Evolutionary conservation across 2,797 vertebrate genomes (phyloP), one percentile per base, ranked within the genome.

Genomic region (Gila robusta): DNA sequence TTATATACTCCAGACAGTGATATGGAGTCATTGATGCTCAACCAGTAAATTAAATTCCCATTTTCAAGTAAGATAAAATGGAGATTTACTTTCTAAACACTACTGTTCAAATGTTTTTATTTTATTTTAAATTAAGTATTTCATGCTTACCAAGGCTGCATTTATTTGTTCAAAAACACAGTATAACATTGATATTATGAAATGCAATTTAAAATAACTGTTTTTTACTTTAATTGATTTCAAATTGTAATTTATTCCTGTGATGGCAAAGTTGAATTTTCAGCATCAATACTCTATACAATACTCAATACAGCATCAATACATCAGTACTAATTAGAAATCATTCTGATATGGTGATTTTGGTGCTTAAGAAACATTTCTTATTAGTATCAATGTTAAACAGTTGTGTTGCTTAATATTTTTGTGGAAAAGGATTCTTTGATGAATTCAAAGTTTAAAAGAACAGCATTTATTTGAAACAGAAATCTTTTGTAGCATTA

Each of bases 1-100:
- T 64, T 59, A 71, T 56, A 47, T 44, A 47, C 76, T 59, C 26
- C 19, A 85, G 49, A 84, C 10, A 78, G 14, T 84, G 10, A 79
- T 56, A 59, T 79, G 49, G 12, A 78, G 35, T 84, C 73, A 59
- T 14, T n/a, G 47, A 41, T 41, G 76, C 64, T 32, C 66, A 41
- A 71, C 76, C 52, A 71, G 70, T 71, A 70, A 79, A 23, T 70
- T 4, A 37, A 37, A 69, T 37, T 69, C 17, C 8, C 19, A 5
- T 69, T 10, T 69, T 21, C 32, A 37, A 37, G 39, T 70, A 70
- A 70, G 35, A 70, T 39, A 39, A 23, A 70, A 70, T 69, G 4
- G 39, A 69, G 66, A 69, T 69, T 37, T 69, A 69, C 66, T 37
- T 62, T 62, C 7, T 21, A 10, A 69, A 69, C 66, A 35, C 17